These are phyloP conservation scores for Setipinna tenuifilis DNA, from an alignment of 2,797 vertebrate genomes.

Conservation along the genomic window DNA sequence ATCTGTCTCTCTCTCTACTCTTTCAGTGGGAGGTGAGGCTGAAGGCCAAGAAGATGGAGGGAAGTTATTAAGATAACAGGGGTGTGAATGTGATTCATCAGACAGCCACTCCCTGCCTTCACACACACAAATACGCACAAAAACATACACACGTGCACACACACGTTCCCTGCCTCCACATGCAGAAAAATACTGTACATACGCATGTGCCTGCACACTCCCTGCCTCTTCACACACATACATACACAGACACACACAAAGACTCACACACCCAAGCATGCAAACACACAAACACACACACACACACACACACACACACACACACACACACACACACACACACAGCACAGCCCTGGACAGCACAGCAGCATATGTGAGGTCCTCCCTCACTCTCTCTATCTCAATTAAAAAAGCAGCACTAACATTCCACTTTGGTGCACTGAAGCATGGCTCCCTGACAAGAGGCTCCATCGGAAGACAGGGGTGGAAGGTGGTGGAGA, in stretches of 20 bases:
- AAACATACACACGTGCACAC: not conserved
- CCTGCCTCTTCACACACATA: not conserved
- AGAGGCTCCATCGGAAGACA: no score
- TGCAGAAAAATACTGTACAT: no score
- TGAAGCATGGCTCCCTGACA: not conserved
- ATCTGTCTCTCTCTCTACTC: no score
- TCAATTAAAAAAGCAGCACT: not conserved
- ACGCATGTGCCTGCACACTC: not conserved
- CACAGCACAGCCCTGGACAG: no score
- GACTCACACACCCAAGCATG: no score
- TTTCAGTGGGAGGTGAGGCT: slow-evolving; percentile 68
- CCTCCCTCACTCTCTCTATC: not conserved
- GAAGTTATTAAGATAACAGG: slow-evolving; percentile 76
- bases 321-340: no score
- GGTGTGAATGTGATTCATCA: slow-evolving; percentile 73
- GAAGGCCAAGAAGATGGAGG: slow-evolving; percentile 56
- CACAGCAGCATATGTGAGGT: no score
- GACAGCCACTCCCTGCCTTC: slow-evolving; percentile 31
- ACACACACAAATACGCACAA: not conserved
- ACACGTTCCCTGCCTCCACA: no score
- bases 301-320: not conserved
- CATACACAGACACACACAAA: no score
- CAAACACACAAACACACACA: not conserved
- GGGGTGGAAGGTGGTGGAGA: no score
- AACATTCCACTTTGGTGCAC: not conserved